phyloP scores from a whole-genome alignment of 2,888 invertebrate species.

The Oasisia sp. region DNA sequence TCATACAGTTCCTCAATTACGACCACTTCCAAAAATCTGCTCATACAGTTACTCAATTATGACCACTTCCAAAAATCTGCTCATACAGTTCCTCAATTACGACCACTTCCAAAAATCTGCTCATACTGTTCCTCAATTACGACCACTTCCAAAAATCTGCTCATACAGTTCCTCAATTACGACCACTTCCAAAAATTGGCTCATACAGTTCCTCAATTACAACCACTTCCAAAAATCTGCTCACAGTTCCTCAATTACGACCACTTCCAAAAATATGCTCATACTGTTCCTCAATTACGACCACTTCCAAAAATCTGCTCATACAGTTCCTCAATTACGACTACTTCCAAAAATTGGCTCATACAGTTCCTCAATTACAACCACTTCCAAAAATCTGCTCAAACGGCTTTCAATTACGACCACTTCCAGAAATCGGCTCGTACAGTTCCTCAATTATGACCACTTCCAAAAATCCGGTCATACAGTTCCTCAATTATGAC shows the following conservation, averaged over 20 bases:
- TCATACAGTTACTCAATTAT: background rate
- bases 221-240: background rate
- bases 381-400: too few species aligned
- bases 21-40: background rate
- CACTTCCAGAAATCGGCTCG: too few species aligned
- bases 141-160: background rate
- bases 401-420: too few species aligned
- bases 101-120: background rate
- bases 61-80: background rate
- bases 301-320: too few species aligned
- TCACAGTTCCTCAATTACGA: background rate
- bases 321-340: too few species aligned
- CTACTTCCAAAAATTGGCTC: too few species aligned
- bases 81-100: background rate
- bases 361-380: too few species aligned
- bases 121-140: background rate
- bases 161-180: background rate
- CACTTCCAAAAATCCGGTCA: too few species aligned
- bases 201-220: background rate
- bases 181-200: background rate
- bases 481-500: too few species aligned
- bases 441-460: too few species aligned
- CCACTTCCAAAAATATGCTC: too few species aligned
- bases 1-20: background rate
- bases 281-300: too few species aligned